These are phyloP conservation scores for Leptodirus hochenwartii DNA, from an alignment of 2,888 invertebrate species.

Conservation along the genomic window DNA sequence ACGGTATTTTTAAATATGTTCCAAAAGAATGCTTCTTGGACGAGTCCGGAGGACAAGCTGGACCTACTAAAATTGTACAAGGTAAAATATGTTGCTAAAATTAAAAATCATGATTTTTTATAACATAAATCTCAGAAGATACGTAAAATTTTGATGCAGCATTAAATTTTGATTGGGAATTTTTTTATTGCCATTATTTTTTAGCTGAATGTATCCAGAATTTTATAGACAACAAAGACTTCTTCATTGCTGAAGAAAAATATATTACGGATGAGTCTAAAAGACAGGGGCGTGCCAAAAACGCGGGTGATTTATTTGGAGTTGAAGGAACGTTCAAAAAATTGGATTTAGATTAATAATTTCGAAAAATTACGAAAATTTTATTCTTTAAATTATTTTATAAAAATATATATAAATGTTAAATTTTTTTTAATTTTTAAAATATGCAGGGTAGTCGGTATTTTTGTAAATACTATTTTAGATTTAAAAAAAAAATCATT, in stretches of 20 bases:
- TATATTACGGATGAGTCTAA: slow-evolving; percentile 17
- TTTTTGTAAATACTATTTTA: too few relatives aligned
- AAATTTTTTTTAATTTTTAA: too few relatives aligned
- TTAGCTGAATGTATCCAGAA: not conserved
- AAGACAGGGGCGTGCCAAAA: slow-evolving; percentile 26
- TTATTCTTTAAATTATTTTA: too few relatives aligned
- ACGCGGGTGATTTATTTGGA: slow-evolving; percentile 37
- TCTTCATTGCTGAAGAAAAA: slow-evolving; percentile 15
- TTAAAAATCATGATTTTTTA: too few relatives aligned
- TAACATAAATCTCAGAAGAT: too few relatives aligned
- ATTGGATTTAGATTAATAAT: slow-evolving; percentile 40
- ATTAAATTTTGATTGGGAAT: too few relatives aligned
- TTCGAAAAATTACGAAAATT: not conserved
- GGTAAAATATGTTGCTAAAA: too few relatives aligned
- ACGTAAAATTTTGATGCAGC: too few relatives aligned
- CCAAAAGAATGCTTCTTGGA: slow-evolving; percentile 7
- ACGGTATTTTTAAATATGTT: slow-evolving; percentile 6
- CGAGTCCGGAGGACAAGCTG: slow-evolving; percentile 7
- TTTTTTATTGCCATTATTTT: slow-evolving; percentile 2
- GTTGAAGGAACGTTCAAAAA: slow-evolving; percentile 54
- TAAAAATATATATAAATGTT: too few relatives aligned
- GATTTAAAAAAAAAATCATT: too few relatives aligned
- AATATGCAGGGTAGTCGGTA: too few relatives aligned
- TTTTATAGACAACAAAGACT: slow-evolving; percentile 12
- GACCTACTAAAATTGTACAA: slow-evolving; percentile 2